Percentiles rank a stretch among this genome's conserved stretches.
phyloP scores from a whole-genome alignment of 2,113 vertebrate species.

The Andinoacara biseriatus region DNA sequence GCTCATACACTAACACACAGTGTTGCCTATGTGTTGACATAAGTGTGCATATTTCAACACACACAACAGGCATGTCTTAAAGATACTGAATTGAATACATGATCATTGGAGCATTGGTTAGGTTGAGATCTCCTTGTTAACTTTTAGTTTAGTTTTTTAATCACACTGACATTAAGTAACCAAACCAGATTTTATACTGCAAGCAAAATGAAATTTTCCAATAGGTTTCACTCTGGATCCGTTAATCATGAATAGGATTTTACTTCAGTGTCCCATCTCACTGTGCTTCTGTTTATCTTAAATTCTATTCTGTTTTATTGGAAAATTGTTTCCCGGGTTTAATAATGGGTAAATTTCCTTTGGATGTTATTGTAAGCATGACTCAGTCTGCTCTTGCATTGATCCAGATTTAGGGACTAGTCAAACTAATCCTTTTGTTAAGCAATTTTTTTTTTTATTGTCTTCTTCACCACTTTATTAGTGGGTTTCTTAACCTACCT shows the following conservation, averaged over 20 bases:
- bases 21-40: background rate
- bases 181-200: background rate
- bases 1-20: slow-evolving; percentile 12
- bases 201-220: background rate
- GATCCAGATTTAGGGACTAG: background rate
- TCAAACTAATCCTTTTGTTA: background rate
- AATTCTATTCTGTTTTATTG: background rate
- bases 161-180: background rate
- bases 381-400: background rate
- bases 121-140: background rate
- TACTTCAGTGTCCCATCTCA: background rate
- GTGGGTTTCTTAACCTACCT: background rate
- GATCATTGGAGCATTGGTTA: background rate
- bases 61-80: background rate
- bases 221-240: background rate
- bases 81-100: background rate
- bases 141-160: background rate
- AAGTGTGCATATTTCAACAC: slow-evolving; percentile 10
- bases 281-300: background rate
- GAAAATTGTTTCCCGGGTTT: background rate
- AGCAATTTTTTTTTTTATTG: background rate
- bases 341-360: background rate
- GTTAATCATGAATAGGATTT: background rate
- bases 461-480: background rate
- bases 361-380: background rate